A percentile compares a stretch with the other conserved stretches of the same genome.
Evolutionary conservation across 1,140 invertebrate species (phyloP).

Genomic region (Apis dorsata): DNA sequence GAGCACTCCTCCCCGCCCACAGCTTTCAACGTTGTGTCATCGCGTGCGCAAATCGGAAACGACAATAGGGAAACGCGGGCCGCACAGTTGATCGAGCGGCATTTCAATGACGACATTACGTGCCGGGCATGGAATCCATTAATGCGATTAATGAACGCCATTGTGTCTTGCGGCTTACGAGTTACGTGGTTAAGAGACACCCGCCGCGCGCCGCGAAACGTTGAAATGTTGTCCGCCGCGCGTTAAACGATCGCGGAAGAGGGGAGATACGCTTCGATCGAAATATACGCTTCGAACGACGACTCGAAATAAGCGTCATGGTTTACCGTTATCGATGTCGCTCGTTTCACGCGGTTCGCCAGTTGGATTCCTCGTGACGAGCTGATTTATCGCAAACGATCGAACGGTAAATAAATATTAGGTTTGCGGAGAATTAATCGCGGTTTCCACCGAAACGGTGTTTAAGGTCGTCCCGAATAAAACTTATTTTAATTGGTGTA

Average conservation of each 20-base stretch:
- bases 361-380: background rate
- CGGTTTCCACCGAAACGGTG: too few relatives aligned
- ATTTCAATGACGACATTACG: constrained; percentile 53
- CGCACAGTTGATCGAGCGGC: constrained; percentile 33
- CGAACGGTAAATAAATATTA: background rate
- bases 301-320: background rate
- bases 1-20: background rate
- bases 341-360: background rate
- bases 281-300: background rate
- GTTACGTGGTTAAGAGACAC: constrained; percentile 40
- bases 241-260: background rate
- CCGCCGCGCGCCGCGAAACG: background rate
- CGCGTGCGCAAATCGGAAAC: constrained; percentile 41
- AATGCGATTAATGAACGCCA: constrained; percentile 51
- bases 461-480: too few relatives aligned
- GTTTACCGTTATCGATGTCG: background rate
- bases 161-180: constrained; percentile 47
- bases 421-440: background rate
- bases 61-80: constrained; percentile 24
- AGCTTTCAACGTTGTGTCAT: constrained; percentile 32
- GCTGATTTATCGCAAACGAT: constrained; percentile 17
- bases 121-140: constrained; percentile 49
- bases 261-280: background rate
- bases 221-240: background rate
- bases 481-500: too few relatives aligned